A percentile compares a stretch with the other conserved stretches of the same genome.
These are phyloP conservation scores for Lepilemur ruficaudatus DNA, from an alignment of 2,797 vertebrate genomes.

Conservation along the genomic window DNA sequence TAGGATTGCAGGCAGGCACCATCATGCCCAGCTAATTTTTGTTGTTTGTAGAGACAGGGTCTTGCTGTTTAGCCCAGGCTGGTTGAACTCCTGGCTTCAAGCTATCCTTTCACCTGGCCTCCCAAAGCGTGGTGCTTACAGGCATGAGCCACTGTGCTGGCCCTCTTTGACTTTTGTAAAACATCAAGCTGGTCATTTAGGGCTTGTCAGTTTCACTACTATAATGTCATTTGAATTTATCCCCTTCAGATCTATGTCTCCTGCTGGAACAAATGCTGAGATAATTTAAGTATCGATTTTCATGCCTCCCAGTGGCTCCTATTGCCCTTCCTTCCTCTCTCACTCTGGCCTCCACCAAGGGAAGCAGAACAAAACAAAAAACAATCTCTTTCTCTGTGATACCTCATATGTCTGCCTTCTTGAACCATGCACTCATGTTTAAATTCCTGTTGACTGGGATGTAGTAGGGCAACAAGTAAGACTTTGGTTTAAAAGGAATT, in stretches of 20 bases:
- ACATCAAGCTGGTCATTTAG: neutral
- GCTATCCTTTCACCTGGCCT: neutral
- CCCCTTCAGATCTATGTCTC: neutral
- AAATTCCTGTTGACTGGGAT: neutral
- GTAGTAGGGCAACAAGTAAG: neutral
- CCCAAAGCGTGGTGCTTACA: neutral
- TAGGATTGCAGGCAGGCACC: too few relatives aligned
- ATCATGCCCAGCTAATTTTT: too few relatives aligned
- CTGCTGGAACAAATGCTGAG: neutral
- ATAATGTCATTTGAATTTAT: neutral
- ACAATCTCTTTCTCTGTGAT: neutral
- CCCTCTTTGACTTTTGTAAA: neutral
- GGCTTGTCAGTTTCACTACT: neutral
- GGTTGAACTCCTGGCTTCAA: neutral
- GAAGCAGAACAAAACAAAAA: neutral
- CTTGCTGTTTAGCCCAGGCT: neutral
- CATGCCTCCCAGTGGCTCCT: neutral
- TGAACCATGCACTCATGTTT: neutral
- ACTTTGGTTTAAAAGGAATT: constrained; percentile 28
- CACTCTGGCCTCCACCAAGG: neutral
- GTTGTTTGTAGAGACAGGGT: neutral
- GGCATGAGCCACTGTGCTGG: neutral
- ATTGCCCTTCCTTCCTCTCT: neutral
- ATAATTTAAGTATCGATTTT: neutral
- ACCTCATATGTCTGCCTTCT: neutral